Evolutionary conservation across 2,797 vertebrate species (phyloP), one percentile per base, ranked within the genome.

Genomic region (Forpus xanthops): DNA sequence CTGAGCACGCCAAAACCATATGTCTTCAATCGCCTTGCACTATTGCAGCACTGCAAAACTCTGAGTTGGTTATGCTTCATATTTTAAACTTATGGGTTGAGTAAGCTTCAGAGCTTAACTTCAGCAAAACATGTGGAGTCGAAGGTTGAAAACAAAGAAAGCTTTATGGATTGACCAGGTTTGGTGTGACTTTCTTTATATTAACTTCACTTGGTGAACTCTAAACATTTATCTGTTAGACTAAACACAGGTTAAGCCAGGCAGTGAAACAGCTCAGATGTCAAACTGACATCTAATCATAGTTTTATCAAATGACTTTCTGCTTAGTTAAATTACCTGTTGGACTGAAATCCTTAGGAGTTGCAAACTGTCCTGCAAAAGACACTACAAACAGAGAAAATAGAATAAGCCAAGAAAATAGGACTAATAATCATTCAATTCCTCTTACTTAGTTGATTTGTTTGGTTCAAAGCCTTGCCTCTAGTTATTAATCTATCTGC

Each of bases 171-270:
- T 65, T 71, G 62, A 67, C 37, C 41, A 68, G 61, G 65, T 85
- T 91, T 87, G 18, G 24, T 80, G 68, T 85, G 68, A 81, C 15
- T 55, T 7, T 39, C 30, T 94, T 84, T 80, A 45, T n/a, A 74
- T 23, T 85, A 71, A 49, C 77, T 89, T 83, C 20, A 35, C 37
- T 93, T 50, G 19, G 30, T 91, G 73, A 85, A 66, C 76, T 91
- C 58, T 85, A 96, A 95, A 93, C 41, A 84, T 93, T 91, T 84
- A 65, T 83, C 66, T 81, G n/a, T 91, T 91, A 95, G 85, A 94
- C 85, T 96, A 96, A 95, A 95, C 87, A 89, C 4, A 80, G 73
- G 91, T 94, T 92, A 94, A 93, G 16, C 49, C 74, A 88, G 76
- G 76, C 62, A 5, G 2, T 84, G 76, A 95, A 94, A 93, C 30